Percentiles rank a stretch among this genome's conserved stretches.
These are phyloP conservation scores for Caenorhabditis sulstoni DNA, from an alignment of 2,888 invertebrate species.

Conservation along the genomic window DNA sequence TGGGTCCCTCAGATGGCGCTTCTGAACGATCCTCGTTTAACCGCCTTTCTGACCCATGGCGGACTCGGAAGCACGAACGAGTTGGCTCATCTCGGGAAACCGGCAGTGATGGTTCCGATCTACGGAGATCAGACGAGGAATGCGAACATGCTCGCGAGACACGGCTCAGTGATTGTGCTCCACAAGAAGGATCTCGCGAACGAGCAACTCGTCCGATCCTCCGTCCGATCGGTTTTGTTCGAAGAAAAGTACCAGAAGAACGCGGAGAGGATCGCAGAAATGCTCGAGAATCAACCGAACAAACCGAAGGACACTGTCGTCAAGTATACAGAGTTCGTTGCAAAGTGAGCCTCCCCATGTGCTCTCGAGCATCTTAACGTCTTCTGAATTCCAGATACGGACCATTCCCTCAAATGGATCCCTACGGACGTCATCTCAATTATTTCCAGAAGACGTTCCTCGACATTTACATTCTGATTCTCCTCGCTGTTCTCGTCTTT, in stretches of 20 bases:
- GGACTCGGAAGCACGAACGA: conserved; percentile 61
- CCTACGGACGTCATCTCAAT: conserved; percentile 26
- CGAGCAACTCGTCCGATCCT: conserved; percentile 1
- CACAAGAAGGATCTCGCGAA: conserved; percentile 42
- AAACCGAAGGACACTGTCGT: conserved; percentile 45
- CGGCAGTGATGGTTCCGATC: conserved; percentile 51
- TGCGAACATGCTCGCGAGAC: conserved; percentile 51
- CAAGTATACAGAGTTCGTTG: conserved; percentile 52
- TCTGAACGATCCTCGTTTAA: conserved; percentile 41
- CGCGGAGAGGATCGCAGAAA: conserved; percentile 22
- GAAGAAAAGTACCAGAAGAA: conserved; percentile 21
- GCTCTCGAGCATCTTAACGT: no score
- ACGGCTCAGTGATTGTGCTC: conserved; percentile 24
- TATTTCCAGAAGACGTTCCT: conserved; percentile 32
- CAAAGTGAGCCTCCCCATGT: conserved; percentile 30
- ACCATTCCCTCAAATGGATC: conserved; percentile 48
- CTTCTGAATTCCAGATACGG: conserved; percentile 26
- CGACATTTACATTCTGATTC: conserved; percentile 16
- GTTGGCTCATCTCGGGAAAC: conserved; percentile 50
- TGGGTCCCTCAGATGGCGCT: conserved; percentile 58
- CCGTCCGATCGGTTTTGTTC: conserved; percentile 24
- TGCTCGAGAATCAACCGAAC: conserved; percentile 39
- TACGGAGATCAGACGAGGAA: conserved; percentile 56
- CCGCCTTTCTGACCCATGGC: conserved; percentile 56
- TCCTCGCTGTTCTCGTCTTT: conserved; percentile 1